phyloP scores from a whole-genome alignment of 2,113 vertebrate species.

The Pithys albifrons region DNA sequence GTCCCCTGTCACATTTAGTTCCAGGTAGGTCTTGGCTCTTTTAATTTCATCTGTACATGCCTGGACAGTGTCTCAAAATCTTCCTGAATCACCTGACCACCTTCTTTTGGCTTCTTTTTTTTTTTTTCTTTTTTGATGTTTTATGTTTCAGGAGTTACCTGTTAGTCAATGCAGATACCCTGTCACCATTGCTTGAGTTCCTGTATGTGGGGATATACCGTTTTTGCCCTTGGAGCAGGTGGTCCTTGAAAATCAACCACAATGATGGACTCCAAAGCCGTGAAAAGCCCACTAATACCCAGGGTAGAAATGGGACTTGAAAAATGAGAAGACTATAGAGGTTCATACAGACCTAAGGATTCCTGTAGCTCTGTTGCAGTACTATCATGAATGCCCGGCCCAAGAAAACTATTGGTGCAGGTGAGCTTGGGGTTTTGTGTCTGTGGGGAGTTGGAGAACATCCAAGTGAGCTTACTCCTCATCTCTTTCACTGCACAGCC shows the following conservation, averaged over 20 bases:
- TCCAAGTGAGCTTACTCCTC: neutral
- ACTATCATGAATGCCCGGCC: slow-evolving; percentile 86
- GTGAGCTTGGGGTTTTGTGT: neutral
- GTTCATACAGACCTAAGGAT: slow-evolving; percentile 87
- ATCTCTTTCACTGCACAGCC: neutral
- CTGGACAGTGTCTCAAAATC: neutral
- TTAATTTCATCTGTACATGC: neutral
- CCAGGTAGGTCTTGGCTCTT: neutral
- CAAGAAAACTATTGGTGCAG: slow-evolving; percentile 76
- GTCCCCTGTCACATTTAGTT: neutral
- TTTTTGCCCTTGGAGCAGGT: neutral
- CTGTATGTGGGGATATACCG: neutral
- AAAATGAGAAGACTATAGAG: slow-evolving; percentile 90
- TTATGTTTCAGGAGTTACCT: neutral
- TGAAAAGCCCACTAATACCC: slow-evolving; percentile 89
- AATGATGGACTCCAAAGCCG: slow-evolving; percentile 85
- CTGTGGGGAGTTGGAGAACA: neutral
- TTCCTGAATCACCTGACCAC: neutral
- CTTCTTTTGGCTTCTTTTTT: neutral
- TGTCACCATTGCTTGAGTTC: neutral
- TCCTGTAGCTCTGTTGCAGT: slow-evolving; percentile 86
- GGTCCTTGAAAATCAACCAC: neutral
- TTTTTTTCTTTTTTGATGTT: neutral
- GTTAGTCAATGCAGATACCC: neutral
- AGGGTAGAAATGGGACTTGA: slow-evolving; percentile 87